Evolutionary conservation across 1,140 invertebrate genomes (phyloP).

Genomic region (Drosophila trapezifrons): DNA sequence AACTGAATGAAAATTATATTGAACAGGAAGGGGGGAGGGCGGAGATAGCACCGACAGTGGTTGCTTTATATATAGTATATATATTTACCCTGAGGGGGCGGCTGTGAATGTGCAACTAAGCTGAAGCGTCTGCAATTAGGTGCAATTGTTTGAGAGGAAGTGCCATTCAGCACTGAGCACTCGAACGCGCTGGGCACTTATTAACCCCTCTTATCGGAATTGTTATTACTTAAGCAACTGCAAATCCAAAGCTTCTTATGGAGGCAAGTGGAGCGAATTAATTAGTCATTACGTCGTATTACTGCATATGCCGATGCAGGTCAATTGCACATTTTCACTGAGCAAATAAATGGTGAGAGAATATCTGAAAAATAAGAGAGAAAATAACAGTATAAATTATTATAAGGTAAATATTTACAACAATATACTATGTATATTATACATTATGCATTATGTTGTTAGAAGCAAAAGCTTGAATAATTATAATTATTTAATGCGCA

Average conservation of each 20-base stretch:
- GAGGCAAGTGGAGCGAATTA: constrained; percentile 4
- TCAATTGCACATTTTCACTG: neutral
- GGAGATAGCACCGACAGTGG: constrained; percentile 10
- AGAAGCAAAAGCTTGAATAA: no score
- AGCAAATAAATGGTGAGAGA: neutral
- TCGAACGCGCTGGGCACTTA: constrained; percentile 23
- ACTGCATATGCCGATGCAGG: constrained; percentile 1
- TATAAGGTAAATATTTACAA: no score
- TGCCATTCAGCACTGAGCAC: constrained; percentile 11
- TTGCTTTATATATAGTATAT: constrained; percentile 20
- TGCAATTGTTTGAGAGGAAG: constrained; percentile 56
- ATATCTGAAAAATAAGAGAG: no score
- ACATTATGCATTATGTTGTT: no score
- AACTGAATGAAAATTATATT: constrained; percentile 50
- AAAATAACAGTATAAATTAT: no score
- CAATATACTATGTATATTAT: no score
- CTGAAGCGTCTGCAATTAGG: constrained; percentile 48
- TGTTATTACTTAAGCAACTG: constrained; percentile 17
- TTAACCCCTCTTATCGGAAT: constrained; percentile 19
- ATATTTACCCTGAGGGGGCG: neutral
- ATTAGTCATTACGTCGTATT: neutral
- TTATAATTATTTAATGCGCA: no score
- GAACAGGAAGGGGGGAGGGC: constrained; percentile 12
- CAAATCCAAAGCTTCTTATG: constrained; percentile 8
- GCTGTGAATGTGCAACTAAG: constrained; percentile 10